phyloP scores from a whole-genome alignment of 2,888 invertebrate species.

The Harpalus rubripes region DNA sequence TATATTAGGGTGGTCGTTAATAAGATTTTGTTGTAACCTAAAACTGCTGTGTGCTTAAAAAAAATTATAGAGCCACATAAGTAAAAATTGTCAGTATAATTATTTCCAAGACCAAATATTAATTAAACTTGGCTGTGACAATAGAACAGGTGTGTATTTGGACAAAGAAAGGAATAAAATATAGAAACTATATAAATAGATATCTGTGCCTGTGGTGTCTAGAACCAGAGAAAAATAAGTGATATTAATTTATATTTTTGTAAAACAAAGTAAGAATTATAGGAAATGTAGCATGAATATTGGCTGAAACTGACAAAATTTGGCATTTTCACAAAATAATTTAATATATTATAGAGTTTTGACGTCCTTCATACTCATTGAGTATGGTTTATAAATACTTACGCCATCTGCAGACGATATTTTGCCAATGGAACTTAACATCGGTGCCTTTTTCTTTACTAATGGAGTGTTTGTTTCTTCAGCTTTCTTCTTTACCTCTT shows the following conservation, averaged over 20 bases:
- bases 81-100: background rate
- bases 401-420: conserved; percentile 82
- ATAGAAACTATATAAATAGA: conserved; percentile 2
- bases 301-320: background rate
- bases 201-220: background rate
- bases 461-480: conserved; percentile 76
- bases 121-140: background rate
- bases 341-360: background rate
- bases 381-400: conserved; percentile 68
- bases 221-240: background rate
- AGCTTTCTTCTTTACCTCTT: conserved; percentile 81
- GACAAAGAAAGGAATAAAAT: conserved; percentile 6
- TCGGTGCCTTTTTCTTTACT: conserved; percentile 81
- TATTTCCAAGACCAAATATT: background rate
- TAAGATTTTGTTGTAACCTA: no score
- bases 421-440: conserved; percentile 80
- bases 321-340: conserved; percentile 32
- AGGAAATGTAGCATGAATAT: background rate
- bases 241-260: background rate
- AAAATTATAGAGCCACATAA: background rate
- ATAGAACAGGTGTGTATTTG: background rate
- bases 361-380: conserved; percentile 28
- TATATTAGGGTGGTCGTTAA: no score
- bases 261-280: no score
- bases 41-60: no score